Percentiles rank a stretch among this genome's conserved stretches.
Conservation (phyloP, 2,113 vertebrate genomes). For the Anoura caudifer region DNA sequence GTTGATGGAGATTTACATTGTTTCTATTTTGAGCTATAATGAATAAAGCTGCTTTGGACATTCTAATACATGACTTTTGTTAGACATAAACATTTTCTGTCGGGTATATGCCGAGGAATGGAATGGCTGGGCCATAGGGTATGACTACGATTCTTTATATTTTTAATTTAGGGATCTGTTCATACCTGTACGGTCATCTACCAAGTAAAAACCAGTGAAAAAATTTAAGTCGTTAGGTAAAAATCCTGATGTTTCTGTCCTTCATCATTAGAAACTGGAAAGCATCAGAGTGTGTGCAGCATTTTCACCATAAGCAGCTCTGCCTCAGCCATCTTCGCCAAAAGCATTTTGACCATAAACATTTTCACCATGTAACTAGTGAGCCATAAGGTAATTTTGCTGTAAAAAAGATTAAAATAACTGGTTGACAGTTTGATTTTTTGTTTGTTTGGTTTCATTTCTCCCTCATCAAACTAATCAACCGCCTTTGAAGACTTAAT, state of each 20-base stretch:
- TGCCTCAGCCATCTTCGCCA: neutral
- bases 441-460: neutral
- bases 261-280: neutral
- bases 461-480: neutral
- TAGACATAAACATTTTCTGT: neutral
- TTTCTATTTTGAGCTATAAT: neutral
- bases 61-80: neutral
- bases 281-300: neutral
- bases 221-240: neutral
- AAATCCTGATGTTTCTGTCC: neutral
- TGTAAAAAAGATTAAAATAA: neutral
- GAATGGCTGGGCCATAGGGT: neutral
- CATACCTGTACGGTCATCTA: neutral
- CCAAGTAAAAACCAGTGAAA: neutral
- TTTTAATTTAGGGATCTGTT: neutral
- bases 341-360: neutral
- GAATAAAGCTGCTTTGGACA: neutral
- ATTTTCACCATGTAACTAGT: neutral
- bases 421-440: neutral
- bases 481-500: neutral
- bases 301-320: neutral
- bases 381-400: neutral
- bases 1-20: neutral
- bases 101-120: neutral
- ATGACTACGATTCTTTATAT: neutral